A percentile compares a stretch with the other conserved stretches of the same genome.
phyloP scores from a whole-genome alignment of 2,888 invertebrate species.

The Apotomis capreana region DNA sequence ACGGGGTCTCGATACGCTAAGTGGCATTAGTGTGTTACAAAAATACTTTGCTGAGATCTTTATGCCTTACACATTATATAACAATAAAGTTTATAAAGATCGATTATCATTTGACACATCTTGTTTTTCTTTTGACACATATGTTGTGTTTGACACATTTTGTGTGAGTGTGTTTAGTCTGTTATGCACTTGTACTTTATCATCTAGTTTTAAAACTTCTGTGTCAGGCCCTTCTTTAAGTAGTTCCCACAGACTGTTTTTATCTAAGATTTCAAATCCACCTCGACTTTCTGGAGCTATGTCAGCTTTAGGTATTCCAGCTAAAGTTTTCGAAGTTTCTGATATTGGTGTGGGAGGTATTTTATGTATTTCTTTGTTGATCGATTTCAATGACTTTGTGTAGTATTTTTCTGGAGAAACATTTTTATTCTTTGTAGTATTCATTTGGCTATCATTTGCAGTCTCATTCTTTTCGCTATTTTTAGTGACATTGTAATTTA shows the following conservation, averaged over 20 bases:
- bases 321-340: constrained; percentile 75
- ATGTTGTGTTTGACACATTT: constrained; percentile 57
- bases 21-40: constrained; percentile 69
- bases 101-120: constrained; percentile 58
- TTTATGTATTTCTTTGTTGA: constrained; percentile 81
- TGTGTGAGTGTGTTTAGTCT: constrained; percentile 64
- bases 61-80: constrained; percentile 77
- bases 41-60: constrained; percentile 79
- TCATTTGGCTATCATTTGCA: constrained; percentile 51
- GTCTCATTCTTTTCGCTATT: constrained; percentile 51
- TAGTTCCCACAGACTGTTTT: constrained; percentile 85
- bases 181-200: constrained; percentile 68
- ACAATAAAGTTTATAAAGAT: constrained; percentile 78
- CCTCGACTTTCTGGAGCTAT: constrained; percentile 79
- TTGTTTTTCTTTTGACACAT: constrained; percentile 35
- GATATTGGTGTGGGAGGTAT: constrained; percentile 76
- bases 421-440: constrained; percentile 64
- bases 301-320: constrained; percentile 62
- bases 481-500: constrained; percentile 52
- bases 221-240: constrained; percentile 80
- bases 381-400: constrained; percentile 71
- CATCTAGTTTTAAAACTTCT: constrained; percentile 67
- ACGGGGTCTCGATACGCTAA: constrained; percentile 47
- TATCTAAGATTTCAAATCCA: constrained; percentile 83
- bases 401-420: constrained; percentile 56